A percentile compares a stretch with the other conserved stretches of the same genome.
These are phyloP conservation scores for Thaleichthys pacificus DNA, from an alignment of 2,797 vertebrate species.

Conservation along the genomic window DNA sequence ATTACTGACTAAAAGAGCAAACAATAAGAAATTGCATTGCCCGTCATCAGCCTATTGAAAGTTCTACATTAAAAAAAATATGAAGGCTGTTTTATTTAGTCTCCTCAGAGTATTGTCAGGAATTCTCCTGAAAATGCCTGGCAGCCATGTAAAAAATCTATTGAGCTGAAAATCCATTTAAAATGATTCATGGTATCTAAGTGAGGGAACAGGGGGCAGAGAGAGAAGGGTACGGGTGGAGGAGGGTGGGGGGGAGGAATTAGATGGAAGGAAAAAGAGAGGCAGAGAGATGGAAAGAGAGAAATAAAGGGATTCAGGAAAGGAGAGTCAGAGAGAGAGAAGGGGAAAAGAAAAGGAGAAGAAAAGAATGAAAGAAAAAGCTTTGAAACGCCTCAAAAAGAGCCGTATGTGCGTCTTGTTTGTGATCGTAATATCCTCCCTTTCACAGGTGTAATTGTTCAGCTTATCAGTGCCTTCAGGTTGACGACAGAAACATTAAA, in stretches of 20 bases:
- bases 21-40: neutral
- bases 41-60: neutral
- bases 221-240: neutral
- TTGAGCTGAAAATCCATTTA: slow-evolving; percentile 22
- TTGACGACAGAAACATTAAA: slow-evolving; percentile 13
- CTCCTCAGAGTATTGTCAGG: neutral
- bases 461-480: slow-evolving; percentile 14
- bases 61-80: neutral
- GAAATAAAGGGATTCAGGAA: neutral
- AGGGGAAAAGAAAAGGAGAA: neutral
- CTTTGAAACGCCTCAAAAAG: neutral
- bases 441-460: slow-evolving; percentile 14
- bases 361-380: neutral
- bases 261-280: neutral
- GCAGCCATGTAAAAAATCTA: slow-evolving; percentile 15
- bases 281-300: neutral
- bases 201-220: neutral
- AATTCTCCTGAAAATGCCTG: neutral
- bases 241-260: neutral
- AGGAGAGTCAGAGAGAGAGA: neutral
- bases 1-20: neutral
- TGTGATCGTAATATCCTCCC: too few species aligned
- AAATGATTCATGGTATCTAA: slow-evolving; percentile 18
- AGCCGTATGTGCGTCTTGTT: too few species aligned
- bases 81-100: neutral